Evolutionary conservation across 2,113 vertebrate genomes (phyloP), one percentile per base, ranked within the genome.

Genomic region (Podiceps cristatus): DNA sequence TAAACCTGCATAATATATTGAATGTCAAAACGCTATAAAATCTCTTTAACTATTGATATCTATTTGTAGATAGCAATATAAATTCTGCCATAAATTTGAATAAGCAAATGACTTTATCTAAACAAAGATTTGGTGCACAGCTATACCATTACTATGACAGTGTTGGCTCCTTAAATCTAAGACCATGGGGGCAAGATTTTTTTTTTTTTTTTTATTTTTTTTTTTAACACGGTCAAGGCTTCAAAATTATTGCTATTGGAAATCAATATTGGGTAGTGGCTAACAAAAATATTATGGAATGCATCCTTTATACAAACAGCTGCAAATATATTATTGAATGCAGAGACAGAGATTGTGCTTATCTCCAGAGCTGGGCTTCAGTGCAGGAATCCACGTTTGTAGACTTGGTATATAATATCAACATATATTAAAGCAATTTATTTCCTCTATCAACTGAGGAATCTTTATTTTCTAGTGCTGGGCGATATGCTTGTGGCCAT

Each of bases 21-120:
- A 95, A 97, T 62, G 74, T 96, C 96, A 97, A 91, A 97, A 94
- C 6, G 17, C 87, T 97, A 71, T 96, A 95, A 97, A 98, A 97
- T 96, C 86, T 94, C 86, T 97, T 98, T 95, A 97, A 94, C 96
- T 97, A 95, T 98, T 96, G 95, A 95, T 97, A 98, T 93, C 92
- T 98, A 90, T 94, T 97, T 97, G 96, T 96, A 98, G 94, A 96
- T 92, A 92, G 88, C 78, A 68, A 71, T 81, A 88, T 92, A 96
- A 98, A 93, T 92, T 76, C 62, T 90, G 45, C 67, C 55, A 73
- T 73, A 88, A 96, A 96, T 95, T 97, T 1, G 0, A 96, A 92
- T 94, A 92, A 97, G 76, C 59, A 96, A 97, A 93, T 96, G 11
- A 47, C 52, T 97, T 97, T 95, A 96, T 97, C 89, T 95, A 91